Evolutionary conservation across 92 coral and sea anemone genomes (phyloP).

Genomic region (Muricea muricata): DNA sequence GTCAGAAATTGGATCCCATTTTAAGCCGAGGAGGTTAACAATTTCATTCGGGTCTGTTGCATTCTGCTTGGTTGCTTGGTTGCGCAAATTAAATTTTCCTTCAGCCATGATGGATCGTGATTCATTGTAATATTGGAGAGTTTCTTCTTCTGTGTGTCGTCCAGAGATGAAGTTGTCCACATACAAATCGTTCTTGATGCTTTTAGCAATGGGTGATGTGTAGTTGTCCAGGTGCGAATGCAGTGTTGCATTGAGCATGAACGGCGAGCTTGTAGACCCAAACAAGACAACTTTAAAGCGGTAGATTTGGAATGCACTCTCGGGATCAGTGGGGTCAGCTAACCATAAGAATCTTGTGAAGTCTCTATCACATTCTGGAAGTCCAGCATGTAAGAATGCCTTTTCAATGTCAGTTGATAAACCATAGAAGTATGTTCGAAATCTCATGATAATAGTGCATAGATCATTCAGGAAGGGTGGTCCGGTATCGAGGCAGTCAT

Average conservation of each 20-base stretch:
- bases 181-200: constrained; percentile 26
- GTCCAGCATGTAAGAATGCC: constrained; percentile 57
- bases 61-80: not conserved
- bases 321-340: constrained; percentile 38
- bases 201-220: not conserved
- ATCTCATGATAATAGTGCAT: no score
- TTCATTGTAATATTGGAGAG: constrained; percentile 36
- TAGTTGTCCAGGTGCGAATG: constrained; percentile 27
- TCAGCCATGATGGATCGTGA: constrained; percentile 50
- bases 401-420: constrained; percentile 59
- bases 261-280: constrained; percentile 40
- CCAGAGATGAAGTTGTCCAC: no score
- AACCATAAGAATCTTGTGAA: constrained; percentile 53
- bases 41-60: not conserved
- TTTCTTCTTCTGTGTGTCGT: constrained; percentile 45
- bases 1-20: constrained; percentile 13
- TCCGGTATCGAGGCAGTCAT: no score
- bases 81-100: constrained; percentile 30
- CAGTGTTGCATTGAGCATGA: constrained; percentile 55
- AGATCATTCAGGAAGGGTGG: no score
- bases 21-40: no score
- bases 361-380: constrained; percentile 44
- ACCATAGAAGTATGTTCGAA: constrained; percentile 28
- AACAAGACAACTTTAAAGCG: constrained; percentile 8
- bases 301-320: constrained; percentile 36